Evolutionary conservation across 2,113 vertebrate species (phyloP).

Genomic region (Hydrolagus affinis): DNA sequence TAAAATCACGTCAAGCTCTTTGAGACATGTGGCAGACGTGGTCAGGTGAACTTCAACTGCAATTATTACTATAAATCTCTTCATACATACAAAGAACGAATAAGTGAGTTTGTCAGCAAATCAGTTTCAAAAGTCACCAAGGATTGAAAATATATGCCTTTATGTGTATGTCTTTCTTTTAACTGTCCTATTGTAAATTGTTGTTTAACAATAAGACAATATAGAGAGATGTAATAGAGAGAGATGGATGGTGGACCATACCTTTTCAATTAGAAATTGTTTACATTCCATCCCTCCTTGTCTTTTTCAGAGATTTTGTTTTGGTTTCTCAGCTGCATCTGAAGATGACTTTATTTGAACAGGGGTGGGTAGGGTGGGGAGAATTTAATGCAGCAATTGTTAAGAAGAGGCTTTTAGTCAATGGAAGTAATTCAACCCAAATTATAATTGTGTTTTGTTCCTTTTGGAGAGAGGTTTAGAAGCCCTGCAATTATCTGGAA

Average conservation of each 20-base stretch:
- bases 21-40: no score
- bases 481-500: slow-evolving; percentile 30
- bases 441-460: slow-evolving; percentile 27
- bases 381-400: slow-evolving; percentile 14
- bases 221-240: no score
- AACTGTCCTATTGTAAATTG: background rate
- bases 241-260: no score
- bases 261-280: slow-evolving; percentile 16
- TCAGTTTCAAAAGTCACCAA: background rate
- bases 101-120: no score
- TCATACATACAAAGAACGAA: no score
- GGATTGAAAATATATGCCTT: background rate
- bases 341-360: background rate
- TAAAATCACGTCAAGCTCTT: no score
- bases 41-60: no score
- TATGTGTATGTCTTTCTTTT: background rate
- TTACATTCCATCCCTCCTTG: background rate
- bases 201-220: no score
- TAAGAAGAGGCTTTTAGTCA: slow-evolving; percentile 2
- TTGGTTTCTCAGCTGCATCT: slow-evolving; percentile 18
- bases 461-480: slow-evolving; percentile 3
- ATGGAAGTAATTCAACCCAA: slow-evolving; percentile 10
- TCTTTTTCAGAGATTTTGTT: slow-evolving; percentile 20
- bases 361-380: no score
- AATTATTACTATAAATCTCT: no score